These are phyloP conservation scores for Lepilemur ruficaudatus DNA, from an alignment of 2,797 vertebrate species.

Conservation along the genomic window DNA sequence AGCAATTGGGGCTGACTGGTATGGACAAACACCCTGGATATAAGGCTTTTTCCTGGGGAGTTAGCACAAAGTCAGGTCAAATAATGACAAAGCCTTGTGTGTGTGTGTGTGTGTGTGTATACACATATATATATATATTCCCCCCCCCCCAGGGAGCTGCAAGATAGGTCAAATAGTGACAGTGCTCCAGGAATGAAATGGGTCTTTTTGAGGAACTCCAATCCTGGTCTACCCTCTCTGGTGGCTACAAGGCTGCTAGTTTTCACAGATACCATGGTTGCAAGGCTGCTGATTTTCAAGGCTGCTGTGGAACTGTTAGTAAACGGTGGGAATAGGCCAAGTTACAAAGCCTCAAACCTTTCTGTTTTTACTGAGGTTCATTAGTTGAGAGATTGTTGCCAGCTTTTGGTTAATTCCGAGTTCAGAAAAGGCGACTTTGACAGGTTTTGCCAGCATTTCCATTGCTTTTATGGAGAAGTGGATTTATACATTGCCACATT, in stretches of 20 bases:
- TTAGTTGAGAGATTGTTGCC: not conserved
- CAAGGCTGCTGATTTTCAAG: not conserved
- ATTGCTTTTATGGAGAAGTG: conserved; percentile 22
- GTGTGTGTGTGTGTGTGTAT: too few species aligned
- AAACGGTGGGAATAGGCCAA: not conserved
- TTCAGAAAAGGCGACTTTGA: conserved; percentile 2
- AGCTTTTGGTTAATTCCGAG: conserved; percentile 24
- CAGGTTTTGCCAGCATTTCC: not conserved
- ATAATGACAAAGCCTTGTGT: not conserved
- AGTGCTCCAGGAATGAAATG: not conserved
- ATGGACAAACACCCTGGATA: not conserved
- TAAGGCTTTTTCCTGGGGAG: not conserved
- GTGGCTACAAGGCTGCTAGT: not conserved
- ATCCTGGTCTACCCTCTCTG: not conserved
- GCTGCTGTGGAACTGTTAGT: not conserved
- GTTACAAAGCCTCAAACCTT: not conserved
- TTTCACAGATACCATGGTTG: not conserved
- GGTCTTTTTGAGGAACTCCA: not conserved
- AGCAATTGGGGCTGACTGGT: not conserved
- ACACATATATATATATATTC: not conserved
- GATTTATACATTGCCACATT: not conserved
- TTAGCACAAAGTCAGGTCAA: not conserved
- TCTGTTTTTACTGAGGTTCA: not conserved
- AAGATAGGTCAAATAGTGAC: not conserved
- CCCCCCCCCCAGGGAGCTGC: not conserved